Evolutionary conservation across 1,140 invertebrate species (phyloP).

Genomic region (Camponotus pennsylvanicus): DNA sequence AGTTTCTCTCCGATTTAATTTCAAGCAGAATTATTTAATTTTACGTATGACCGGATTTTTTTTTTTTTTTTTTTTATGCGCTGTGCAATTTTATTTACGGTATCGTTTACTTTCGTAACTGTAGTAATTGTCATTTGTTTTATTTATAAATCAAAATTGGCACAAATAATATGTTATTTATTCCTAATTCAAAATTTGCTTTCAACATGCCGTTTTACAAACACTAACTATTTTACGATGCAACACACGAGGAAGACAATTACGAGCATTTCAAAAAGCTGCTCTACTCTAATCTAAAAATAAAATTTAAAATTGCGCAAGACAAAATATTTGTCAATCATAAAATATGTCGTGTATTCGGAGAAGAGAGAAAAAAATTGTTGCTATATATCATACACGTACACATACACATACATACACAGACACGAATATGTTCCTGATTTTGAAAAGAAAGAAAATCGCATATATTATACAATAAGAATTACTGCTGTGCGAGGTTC

Average conservation of each 20-base stretch:
- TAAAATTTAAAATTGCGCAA: slow-evolving; percentile 24
- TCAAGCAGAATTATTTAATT: slow-evolving; percentile 34
- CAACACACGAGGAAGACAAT: slow-evolving; percentile 37
- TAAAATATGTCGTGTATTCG: slow-evolving; percentile 59
- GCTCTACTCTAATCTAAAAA: slow-evolving; percentile 31
- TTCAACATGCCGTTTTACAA: slow-evolving; percentile 36
- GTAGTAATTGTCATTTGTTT: slow-evolving; percentile 30
- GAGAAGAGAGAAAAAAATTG: slow-evolving; percentile 34
- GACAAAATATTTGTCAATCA: slow-evolving; percentile 49
- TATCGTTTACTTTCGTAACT: slow-evolving; percentile 25
- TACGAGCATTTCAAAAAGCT: not conserved
- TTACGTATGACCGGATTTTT: slow-evolving; percentile 27
- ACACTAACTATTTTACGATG: slow-evolving; percentile 34
- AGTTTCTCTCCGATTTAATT: slow-evolving; percentile 55
- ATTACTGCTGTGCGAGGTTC: slow-evolving; percentile 52
- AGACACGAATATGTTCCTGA: slow-evolving; percentile 69
- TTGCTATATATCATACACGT: slow-evolving; percentile 45
- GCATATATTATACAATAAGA: slow-evolving; percentile 62
- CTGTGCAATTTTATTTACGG: slow-evolving; percentile 38
- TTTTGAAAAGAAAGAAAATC: slow-evolving; percentile 54
- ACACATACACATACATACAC: too few relatives aligned
- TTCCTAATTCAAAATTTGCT: slow-evolving; percentile 15
- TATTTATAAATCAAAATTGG: slow-evolving; percentile 19
- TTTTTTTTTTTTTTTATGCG: too few relatives aligned
- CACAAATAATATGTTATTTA: slow-evolving; percentile 1